Conservation (phyloP, 1,140 invertebrate species). For the Heliconius melpomene region DNA sequence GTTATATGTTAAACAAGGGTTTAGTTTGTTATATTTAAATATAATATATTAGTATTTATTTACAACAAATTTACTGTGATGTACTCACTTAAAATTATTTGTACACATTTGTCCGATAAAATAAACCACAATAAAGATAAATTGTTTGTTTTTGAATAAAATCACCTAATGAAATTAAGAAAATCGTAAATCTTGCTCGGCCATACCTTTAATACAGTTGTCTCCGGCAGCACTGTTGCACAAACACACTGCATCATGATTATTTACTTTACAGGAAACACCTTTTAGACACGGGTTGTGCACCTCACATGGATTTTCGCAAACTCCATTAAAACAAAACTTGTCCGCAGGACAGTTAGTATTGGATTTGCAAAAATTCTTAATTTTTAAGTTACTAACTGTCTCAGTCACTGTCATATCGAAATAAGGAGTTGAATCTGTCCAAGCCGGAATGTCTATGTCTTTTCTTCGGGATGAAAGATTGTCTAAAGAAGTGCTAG, state of each 20-base stretch:
- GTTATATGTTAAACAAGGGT: conserved; percentile 70
- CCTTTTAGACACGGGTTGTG: conserved; percentile 85
- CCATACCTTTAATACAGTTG: conserved; percentile 81
- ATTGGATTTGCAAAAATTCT: conserved; percentile 82
- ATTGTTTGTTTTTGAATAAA: not conserved
- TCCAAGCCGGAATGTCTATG: conserved; percentile 74
- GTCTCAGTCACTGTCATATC: conserved; percentile 62
- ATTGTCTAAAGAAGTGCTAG: conserved; percentile 65
- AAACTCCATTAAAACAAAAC: conserved; percentile 86
- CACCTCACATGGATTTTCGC: conserved; percentile 86
- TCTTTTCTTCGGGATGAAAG: conserved; percentile 70
- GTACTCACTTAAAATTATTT: conserved; percentile 32
- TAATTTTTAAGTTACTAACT: conserved; percentile 64
- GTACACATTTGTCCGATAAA: conserved; percentile 78
- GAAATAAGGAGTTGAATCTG: conserved; percentile 63
- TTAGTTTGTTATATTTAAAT: conserved; percentile 68
- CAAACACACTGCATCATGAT: conserved; percentile 87
- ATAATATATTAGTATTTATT: conserved; percentile 52
- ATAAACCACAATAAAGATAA: conserved; percentile 38
- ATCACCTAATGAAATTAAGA: not conserved
- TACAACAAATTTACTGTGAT: conserved; percentile 45
- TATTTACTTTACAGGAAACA: conserved; percentile 85
- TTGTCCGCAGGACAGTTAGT: conserved; percentile 85
- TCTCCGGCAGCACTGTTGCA: conserved; percentile 79
- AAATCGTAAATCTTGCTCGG: not conserved